Evolutionary conservation across 2,888 invertebrate species (phyloP).

Genomic region (Apotomis betuletana): DNA sequence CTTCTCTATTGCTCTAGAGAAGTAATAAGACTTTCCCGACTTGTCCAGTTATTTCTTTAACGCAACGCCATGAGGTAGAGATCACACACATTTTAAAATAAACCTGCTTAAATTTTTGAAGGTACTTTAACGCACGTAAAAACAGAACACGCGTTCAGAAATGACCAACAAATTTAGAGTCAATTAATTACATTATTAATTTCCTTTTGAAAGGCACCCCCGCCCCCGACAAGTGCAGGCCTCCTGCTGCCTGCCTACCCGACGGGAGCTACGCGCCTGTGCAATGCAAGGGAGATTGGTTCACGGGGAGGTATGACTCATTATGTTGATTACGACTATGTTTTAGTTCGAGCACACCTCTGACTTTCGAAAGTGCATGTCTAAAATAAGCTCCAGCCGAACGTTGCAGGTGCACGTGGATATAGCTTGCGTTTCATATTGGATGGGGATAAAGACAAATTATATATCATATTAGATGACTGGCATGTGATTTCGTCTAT

Average conservation of each 20-base stretch:
- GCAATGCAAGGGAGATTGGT: constrained; percentile 86
- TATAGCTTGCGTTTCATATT: too few relatives aligned
- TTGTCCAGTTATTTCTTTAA: too few relatives aligned
- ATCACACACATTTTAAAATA: too few relatives aligned
- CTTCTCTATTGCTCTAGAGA: too few relatives aligned
- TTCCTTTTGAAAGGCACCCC: constrained; percentile 27
- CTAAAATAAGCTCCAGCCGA: constrained; percentile 5
- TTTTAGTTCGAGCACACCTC: constrained; percentile 9
- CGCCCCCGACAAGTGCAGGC: constrained; percentile 52
- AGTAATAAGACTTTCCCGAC: too few relatives aligned
- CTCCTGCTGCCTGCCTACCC: constrained; percentile 75
- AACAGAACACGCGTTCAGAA: too few relatives aligned
- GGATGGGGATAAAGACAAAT: too few relatives aligned
- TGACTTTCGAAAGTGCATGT: neutral
- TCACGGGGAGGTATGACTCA: constrained; percentile 80
- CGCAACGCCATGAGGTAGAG: too few relatives aligned
- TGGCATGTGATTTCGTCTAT: too few relatives aligned
- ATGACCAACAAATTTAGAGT: too few relatives aligned
- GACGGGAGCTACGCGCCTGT: constrained; percentile 85
- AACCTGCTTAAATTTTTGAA: too few relatives aligned
- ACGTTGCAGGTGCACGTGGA: neutral
- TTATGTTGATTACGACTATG: constrained; percentile 42
- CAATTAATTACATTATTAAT: constrained; percentile 1
- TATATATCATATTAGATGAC: neutral
- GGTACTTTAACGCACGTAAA: too few relatives aligned